A percentile compares a stretch with the other conserved stretches of the same genome.
phyloP scores from a whole-genome alignment of 2,797 vertebrate species.

The Cheracebus regulus region DNA sequence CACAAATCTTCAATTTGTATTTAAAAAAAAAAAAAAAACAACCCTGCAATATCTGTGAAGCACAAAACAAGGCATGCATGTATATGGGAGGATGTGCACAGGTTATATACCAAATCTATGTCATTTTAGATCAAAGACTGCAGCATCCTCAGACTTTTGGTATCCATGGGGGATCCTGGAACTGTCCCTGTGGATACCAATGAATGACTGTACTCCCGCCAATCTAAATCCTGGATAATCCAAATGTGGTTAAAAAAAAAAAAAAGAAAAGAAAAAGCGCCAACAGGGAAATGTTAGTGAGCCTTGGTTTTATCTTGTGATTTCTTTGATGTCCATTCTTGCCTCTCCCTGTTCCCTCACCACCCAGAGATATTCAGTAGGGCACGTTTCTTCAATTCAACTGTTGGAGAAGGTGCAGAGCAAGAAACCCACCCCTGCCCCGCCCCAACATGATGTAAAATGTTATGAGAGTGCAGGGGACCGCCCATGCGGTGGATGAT shows the following conservation, averaged over 20 bases:
- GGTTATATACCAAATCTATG: not conserved
- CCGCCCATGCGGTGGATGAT: not conserved
- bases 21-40: not conserved
- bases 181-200: not conserved
- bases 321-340: not conserved
- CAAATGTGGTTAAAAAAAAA: not conserved
- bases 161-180: not conserved
- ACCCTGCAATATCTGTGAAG: not conserved
- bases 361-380: not conserved
- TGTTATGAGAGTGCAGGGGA: not conserved
- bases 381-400: not conserved
- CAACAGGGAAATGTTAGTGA: not conserved
- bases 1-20: not conserved
- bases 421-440: not conserved
- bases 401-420: not conserved
- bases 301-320: not conserved
- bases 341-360: not conserved
- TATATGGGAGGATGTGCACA: not conserved
- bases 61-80: not conserved
- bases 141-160: not conserved
- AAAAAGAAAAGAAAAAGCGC: not conserved
- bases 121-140: not conserved
- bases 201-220: not conserved
- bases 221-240: not conserved
- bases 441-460: too few species aligned